Evolutionary conservation across 2,113 vertebrate genomes (phyloP).

Genomic region (Hyaena hyaena): DNA sequence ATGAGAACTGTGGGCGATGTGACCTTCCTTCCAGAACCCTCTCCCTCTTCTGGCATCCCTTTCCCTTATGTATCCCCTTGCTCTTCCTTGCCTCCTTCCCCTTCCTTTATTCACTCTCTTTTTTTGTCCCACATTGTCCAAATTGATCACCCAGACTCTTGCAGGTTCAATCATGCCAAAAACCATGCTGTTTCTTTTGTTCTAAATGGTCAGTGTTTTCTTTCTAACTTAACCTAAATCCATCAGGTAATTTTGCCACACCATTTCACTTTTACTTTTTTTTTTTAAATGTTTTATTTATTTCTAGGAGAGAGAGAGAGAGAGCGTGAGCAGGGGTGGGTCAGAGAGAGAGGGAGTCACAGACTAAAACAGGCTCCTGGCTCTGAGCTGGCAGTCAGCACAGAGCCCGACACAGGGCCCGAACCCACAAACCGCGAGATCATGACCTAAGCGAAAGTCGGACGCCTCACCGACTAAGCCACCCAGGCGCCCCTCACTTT

Average conservation of each 20-base stretch:
- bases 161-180: neutral
- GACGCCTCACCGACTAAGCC: too few relatives aligned
- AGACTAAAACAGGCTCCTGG: too few relatives aligned
- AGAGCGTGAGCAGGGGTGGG: too few relatives aligned
- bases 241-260: neutral
- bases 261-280: neutral
- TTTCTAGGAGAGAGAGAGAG: too few relatives aligned
- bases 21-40: neutral
- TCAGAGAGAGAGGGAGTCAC: too few relatives aligned
- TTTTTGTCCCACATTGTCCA: neutral
- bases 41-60: neutral
- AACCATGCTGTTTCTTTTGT: neutral
- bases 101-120: neutral
- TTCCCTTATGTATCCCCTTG: neutral
- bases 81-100: neutral
- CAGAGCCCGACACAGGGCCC: too few relatives aligned
- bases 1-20: neutral
- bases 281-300: neutral
- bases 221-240: neutral
- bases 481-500: neutral
- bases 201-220: neutral
- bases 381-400: too few relatives aligned
- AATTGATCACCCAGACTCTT: neutral
- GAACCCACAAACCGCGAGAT: too few relatives aligned
- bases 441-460: too few relatives aligned